Conservation (phyloP, 92 coral and sea anemone species). For the Heteractis magnifica region DNA sequence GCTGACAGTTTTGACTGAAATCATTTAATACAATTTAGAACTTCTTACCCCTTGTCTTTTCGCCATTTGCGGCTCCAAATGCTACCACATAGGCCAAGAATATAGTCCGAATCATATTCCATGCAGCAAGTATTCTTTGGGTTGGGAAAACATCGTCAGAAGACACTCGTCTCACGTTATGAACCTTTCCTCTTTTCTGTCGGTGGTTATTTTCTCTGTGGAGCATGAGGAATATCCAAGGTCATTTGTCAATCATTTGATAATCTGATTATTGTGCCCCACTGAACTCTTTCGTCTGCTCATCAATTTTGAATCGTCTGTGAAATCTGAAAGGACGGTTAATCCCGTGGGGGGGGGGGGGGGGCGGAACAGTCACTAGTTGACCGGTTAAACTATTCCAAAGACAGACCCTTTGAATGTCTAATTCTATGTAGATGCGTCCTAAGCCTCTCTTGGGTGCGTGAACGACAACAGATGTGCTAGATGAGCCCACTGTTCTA, state of each 20-base stretch:
- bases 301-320: background rate
- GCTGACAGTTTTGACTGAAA: background rate
- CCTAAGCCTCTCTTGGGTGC: too few relatives aligned
- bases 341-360: background rate
- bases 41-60: background rate
- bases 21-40: background rate
- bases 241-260: background rate
- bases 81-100: background rate
- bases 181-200: background rate
- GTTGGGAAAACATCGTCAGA: background rate
- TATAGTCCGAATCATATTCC: background rate
- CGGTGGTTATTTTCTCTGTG: background rate
- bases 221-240: background rate
- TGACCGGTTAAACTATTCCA: too few relatives aligned
- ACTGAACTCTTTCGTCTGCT: background rate
- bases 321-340: background rate
- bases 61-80: slow-evolving; percentile 12
- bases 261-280: background rate
- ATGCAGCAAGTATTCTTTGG: background rate
- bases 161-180: background rate
- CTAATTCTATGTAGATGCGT: too few relatives aligned
- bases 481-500: too few relatives aligned
- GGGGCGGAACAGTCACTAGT: background rate
- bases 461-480: too few relatives aligned
- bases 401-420: too few relatives aligned